Evolutionary conservation across 1,140 invertebrate genomes (phyloP).

Genomic region (Microplitis demolitor): DNA sequence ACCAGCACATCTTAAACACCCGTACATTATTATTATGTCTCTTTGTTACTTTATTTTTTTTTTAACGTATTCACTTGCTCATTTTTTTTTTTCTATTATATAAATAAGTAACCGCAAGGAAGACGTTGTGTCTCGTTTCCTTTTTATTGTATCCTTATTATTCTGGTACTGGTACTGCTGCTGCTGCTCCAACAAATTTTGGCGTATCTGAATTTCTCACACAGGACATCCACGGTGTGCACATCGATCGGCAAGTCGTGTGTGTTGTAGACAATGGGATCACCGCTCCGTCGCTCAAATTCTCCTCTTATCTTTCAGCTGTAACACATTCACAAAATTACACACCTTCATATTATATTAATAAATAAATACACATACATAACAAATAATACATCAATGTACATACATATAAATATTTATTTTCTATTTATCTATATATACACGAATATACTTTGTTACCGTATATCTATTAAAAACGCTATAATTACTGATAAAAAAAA

Average conservation of each 20-base stretch:
- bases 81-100: background rate
- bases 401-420: background rate
- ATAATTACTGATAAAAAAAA: no score
- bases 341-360: background rate
- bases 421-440: background rate
- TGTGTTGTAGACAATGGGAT: background rate
- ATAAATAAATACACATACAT: background rate
- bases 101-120: slow-evolving; percentile 1
- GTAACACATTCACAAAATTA: background rate
- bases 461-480: background rate
- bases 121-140: background rate
- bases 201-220: background rate
- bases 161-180: background rate
- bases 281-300: background rate
- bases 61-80: background rate
- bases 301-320: background rate
- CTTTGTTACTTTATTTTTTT: background rate
- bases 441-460: background rate
- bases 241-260: background rate
- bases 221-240: background rate
- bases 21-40: background rate
- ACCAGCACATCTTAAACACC: background rate
- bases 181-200: no score
- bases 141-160: background rate
- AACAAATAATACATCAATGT: background rate